Evolutionary conservation across 2,888 invertebrate genomes (phyloP), one percentile per base, ranked within the genome.

Genomic region (Hipparchia sbordonii): DNA sequence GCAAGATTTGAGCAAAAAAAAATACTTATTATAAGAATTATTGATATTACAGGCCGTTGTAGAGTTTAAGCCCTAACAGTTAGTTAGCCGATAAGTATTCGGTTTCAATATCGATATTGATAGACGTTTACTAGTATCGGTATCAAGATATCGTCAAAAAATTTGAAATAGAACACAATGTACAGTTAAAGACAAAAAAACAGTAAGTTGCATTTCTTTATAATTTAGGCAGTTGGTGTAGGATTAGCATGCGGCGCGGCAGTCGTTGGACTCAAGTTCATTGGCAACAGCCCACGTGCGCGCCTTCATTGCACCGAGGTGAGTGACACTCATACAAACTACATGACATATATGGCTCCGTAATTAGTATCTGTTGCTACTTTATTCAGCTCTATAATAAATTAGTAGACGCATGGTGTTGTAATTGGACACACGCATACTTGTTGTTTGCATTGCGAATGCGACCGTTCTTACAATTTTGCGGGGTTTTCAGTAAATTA

Each of bases 271-370:
- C 71, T 77, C 90, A 92, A 93, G 92, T 92, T 93, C 91, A 93
- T 87, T 92, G 91, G 85, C 89, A 86, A 88, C 78, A 80, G 79
- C 89, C 89, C 88, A 92, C 91, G 90, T 90, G 87, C 79, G 84
- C 87, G 88, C 88, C 83, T 82, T 83, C 88, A 82, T 82, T 82
- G 80, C 80, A 82, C 75, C 82, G 84, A 91, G 91, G 90, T 92
- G 87, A 91, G 84, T 92, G 91, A 91, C 91, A 88, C 79, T 77
- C 76, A 77, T 76, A 80, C 82, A 84, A 86, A 65, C 80, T 83
- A 85, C 82, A 84, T 84, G 81, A 84, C 84, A 80, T 84, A 84
- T 87, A 88, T 82, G 84, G 84, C 76, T 77, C 48, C 7, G 7
- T 48, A 66, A 67, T 54, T 67, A 71, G 48, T 48, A 46, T 8